Evolutionary conservation across 1,140 invertebrate species (phyloP).

Genomic region (Pseudomyrmex pallidus): DNA sequence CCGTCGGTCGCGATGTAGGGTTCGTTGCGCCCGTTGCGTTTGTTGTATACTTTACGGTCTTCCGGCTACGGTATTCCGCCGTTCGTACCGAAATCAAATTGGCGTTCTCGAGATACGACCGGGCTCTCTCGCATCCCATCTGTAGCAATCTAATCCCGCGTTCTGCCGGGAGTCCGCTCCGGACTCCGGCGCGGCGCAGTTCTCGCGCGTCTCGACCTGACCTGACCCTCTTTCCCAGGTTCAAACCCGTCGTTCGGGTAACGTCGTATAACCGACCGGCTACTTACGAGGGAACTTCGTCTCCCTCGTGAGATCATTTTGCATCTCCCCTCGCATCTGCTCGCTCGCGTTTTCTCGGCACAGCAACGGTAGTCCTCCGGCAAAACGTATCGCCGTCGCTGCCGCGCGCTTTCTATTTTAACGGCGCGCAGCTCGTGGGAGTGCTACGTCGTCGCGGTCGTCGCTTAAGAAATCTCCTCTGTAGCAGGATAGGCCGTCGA

Average conservation of each 20-base stretch:
- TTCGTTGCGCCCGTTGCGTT: slow-evolving; percentile 67
- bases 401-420: slow-evolving; percentile 51
- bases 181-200: slow-evolving; percentile 50
- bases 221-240: slow-evolving; percentile 32
- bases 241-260: slow-evolving; percentile 20
- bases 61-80: slow-evolving; percentile 57
- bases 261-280: slow-evolving; percentile 55
- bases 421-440: slow-evolving; percentile 37
- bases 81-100: slow-evolving; percentile 78
- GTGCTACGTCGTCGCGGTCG: slow-evolving; percentile 48
- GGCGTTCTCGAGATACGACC: slow-evolving; percentile 78
- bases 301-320: slow-evolving; percentile 81
- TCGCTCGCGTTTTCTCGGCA: neutral
- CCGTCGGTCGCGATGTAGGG: slow-evolving; percentile 14
- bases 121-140: slow-evolving; percentile 79
- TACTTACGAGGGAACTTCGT: slow-evolving; percentile 77
- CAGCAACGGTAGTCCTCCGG: neutral
- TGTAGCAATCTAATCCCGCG: slow-evolving; percentile 82
- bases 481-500: slow-evolving; percentile 24
- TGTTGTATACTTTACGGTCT: slow-evolving; percentile 71
- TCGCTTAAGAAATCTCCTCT: slow-evolving; percentile 43
- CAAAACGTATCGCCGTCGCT: slow-evolving; percentile 13
- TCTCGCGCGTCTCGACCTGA: slow-evolving; percentile 26
- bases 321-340: slow-evolving; percentile 60
- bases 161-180: slow-evolving; percentile 68